These are phyloP conservation scores for Thymelicus acteon DNA, from an alignment of 2,888 invertebrate species.

Conservation along the genomic window DNA sequence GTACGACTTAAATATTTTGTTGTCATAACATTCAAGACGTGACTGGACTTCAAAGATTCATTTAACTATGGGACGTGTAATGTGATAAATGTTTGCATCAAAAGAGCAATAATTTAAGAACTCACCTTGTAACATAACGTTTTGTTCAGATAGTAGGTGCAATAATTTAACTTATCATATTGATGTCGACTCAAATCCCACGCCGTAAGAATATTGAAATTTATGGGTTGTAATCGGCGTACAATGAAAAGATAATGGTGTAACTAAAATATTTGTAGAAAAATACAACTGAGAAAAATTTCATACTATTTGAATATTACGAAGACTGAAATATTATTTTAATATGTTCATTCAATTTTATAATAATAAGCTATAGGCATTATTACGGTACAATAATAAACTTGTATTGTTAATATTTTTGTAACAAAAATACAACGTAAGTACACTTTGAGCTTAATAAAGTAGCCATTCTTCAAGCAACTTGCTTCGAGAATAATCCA, in stretches of 20 bases:
- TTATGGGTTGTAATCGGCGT: constrained; percentile 10
- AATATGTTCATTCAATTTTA: background rate
- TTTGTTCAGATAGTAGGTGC: constrained; percentile 5
- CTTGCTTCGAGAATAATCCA: constrained; percentile 22
- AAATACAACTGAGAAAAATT: background rate
- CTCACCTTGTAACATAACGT: background rate
- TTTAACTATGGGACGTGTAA: background rate
- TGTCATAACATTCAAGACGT: too few relatives aligned
- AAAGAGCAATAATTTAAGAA: background rate
- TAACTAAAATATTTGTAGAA: constrained; percentile 6
- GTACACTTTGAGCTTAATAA: constrained; percentile 17
- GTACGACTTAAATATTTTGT: too few relatives aligned
- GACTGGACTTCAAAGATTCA: too few relatives aligned
- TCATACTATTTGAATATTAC: background rate
- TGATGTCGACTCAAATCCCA: constrained; percentile 22
- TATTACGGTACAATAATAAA: background rate
- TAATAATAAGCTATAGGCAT: background rate
- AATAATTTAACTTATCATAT: constrained; percentile 23
- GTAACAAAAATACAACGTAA: constrained; percentile 6
- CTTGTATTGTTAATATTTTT: background rate
- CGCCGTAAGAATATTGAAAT: constrained; percentile 21
- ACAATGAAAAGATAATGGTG: constrained; percentile 9
- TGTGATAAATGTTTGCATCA: background rate
- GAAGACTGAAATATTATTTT: background rate
- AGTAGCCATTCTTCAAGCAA: constrained; percentile 18